Evolutionary conservation across 1,140 invertebrate genomes (phyloP).

Genomic region (Procambarus virginalis): DNA sequence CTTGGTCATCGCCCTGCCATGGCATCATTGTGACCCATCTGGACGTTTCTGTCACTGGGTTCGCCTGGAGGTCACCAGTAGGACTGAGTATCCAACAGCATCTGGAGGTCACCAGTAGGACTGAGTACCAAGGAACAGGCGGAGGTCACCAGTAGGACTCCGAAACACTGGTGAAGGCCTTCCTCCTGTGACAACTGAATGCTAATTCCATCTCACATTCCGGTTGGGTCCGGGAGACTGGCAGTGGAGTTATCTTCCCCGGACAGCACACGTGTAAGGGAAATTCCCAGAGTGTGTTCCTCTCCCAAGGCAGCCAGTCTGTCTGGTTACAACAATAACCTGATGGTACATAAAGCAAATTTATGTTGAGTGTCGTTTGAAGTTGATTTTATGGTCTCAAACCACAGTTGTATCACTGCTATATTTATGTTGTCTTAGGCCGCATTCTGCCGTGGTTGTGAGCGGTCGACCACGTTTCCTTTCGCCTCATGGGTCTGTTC

Average conservation of each 20-base stretch:
- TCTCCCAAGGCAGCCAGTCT: background rate
- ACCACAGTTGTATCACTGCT: too few relatives aligned
- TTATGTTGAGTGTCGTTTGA: too few relatives aligned
- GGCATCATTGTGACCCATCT: too few relatives aligned
- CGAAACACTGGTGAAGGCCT: background rate
- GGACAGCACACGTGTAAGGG: background rate
- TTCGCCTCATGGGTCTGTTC: too few relatives aligned
- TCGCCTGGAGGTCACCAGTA: background rate
- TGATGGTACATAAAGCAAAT: background rate
- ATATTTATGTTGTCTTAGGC: too few relatives aligned
- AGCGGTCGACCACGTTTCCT: too few relatives aligned
- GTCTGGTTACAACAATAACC: background rate
- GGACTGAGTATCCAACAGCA: background rate
- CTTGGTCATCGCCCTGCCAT: too few relatives aligned
- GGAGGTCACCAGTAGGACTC: background rate
- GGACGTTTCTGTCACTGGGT: too few relatives aligned
- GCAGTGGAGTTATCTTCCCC: background rate
- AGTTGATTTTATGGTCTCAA: too few relatives aligned
- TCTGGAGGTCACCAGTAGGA: background rate
- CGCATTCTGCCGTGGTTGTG: too few relatives aligned
- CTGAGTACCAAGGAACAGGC: background rate
- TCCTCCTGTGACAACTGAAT: background rate
- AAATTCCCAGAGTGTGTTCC: background rate
- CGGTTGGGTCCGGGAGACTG: background rate
- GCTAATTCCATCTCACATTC: background rate